phyloP scores from a whole-genome alignment of 2,888 invertebrate species.

The Cremastinae sp. region DNA sequence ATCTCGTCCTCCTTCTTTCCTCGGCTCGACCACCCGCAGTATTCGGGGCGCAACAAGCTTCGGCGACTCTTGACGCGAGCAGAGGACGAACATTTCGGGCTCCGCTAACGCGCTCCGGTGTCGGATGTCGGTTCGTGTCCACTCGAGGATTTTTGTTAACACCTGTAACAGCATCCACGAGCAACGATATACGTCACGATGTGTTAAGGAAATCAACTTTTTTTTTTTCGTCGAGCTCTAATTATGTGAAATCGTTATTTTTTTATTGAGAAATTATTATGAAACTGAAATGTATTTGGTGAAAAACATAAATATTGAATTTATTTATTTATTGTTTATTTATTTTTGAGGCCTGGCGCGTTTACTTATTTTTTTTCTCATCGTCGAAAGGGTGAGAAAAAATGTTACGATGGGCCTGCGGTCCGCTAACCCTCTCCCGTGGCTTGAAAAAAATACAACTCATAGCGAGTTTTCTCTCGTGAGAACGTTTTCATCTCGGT shows the following conservation, averaged over 20 bases:
- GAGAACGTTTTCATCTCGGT: conserved; percentile 45
- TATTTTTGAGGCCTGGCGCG: too few relatives aligned
- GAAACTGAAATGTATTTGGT: too few relatives aligned
- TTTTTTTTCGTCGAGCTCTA: too few relatives aligned
- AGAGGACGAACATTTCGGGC: conserved; percentile 19
- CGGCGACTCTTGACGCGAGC: conserved; percentile 34
- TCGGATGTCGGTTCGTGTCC: conserved; percentile 61
- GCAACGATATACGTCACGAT: conserved; percentile 60
- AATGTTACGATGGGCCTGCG: conserved; percentile 24
- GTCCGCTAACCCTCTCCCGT: background rate
- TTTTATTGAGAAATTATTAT: too few relatives aligned
- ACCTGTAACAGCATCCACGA: conserved; percentile 62
- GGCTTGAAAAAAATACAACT: background rate
- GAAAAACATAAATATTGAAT: too few relatives aligned
- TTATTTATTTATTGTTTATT: too few relatives aligned
- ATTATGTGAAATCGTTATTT: too few relatives aligned
- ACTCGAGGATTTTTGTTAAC: conserved; percentile 62
- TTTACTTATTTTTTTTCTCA: too few relatives aligned
- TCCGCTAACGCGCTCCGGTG: conserved; percentile 55
- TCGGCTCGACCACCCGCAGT: conserved; percentile 62
- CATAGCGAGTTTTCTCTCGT: conserved; percentile 28
- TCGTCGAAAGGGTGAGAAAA: conserved; percentile 7
- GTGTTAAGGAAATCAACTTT: conserved; percentile 8
- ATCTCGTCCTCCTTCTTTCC: conserved; percentile 30
- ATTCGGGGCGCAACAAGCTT: conserved; percentile 56